Evolutionary conservation across 2,888 invertebrate species (phyloP).

Genomic region (Coremacera marginata): DNA sequence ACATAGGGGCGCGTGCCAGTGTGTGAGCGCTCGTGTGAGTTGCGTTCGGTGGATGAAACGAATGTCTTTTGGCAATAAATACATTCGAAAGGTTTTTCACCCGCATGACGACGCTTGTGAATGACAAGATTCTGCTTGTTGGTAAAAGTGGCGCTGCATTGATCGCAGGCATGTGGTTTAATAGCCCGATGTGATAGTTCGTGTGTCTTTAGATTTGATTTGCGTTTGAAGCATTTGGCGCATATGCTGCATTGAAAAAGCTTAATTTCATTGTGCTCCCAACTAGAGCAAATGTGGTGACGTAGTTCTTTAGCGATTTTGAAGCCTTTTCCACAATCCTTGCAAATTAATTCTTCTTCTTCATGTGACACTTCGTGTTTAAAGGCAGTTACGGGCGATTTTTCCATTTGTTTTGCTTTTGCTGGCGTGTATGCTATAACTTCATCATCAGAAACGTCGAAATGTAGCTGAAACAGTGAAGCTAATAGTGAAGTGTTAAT

Average conservation of each 20-base stretch:
- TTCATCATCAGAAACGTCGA: background rate
- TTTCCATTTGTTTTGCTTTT: background rate
- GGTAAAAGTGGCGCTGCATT: slow-evolving; percentile 43
- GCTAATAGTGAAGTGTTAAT: background rate
- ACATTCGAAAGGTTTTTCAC: slow-evolving; percentile 48
- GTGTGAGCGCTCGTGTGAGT: slow-evolving; percentile 44
- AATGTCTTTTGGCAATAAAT: slow-evolving; percentile 43
- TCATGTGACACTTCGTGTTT: background rate
- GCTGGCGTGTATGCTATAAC: background rate
- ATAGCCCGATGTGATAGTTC: slow-evolving; percentile 37
- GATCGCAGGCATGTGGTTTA: slow-evolving; percentile 47
- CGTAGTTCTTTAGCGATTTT: background rate
- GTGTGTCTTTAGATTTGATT: slow-evolving; percentile 44
- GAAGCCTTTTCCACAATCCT: background rate
- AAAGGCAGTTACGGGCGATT: background rate
- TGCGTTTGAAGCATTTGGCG: slow-evolving; percentile 46
- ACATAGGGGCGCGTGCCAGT: slow-evolving; percentile 46
- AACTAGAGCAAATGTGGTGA: background rate
- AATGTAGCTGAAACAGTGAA: background rate
- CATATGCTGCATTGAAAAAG: slow-evolving; percentile 42
- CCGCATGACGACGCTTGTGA: slow-evolving; percentile 46
- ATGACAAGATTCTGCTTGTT: slow-evolving; percentile 46
- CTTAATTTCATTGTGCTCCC: background rate
- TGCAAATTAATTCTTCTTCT: background rate
- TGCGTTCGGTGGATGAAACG: slow-evolving; percentile 44